Base-by-base conservation (phyloP, 2,113 vertebrate species). In the Otis tarda region DNA sequence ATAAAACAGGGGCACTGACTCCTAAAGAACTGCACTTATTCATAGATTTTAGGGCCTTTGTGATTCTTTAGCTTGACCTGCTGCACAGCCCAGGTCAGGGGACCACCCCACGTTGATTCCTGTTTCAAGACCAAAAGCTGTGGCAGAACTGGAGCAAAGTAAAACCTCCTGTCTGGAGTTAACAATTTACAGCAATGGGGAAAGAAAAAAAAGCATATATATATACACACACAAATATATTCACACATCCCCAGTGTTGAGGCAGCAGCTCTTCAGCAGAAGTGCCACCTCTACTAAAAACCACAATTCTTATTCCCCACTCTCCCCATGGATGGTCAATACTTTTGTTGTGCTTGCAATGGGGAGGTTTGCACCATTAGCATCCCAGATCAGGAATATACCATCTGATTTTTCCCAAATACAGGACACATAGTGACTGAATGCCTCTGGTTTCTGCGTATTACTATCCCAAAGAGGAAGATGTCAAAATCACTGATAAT, bases 11-110 rank as follows among this genome's bases (percentile, higher is more conserved):
- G 80, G 95, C 94, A 94, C 83, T 92, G 91, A 96, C 68, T 97
- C 89, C 35, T 63, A 74, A 96, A 89, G 96, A 96, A 93, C 14
- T 74, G 52, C 89, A 87, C 83, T 97, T 92, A 94, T 93, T 96
- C 91, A 93, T 47, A 93, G 93, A 89, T 93, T 96, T 96, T 83
- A 93, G 80, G 83, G 86, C 68, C 30, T 96, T 97, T 95, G 96
- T 93, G 83, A 86, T 81, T 50, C 76, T 93, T 94, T 81, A 83
- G 85, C 83, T 87, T 94, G 96, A 95, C 89, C 95, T 88, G 78
- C 59, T 68, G 76, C 49, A 22, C 67, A 88, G 78, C 74, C 23
- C 83, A 84, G 94, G 91, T 89, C 96, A 97, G 73, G 27, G 39
- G 80, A 94, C 91, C 96, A 95, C 94, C 94, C 91, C 68, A 41